A percentile compares a stretch with the other conserved stretches of the same genome.
Conservation (phyloP, 1,140 invertebrate genomes). For the Lysiphlebus fabarum region DNA sequence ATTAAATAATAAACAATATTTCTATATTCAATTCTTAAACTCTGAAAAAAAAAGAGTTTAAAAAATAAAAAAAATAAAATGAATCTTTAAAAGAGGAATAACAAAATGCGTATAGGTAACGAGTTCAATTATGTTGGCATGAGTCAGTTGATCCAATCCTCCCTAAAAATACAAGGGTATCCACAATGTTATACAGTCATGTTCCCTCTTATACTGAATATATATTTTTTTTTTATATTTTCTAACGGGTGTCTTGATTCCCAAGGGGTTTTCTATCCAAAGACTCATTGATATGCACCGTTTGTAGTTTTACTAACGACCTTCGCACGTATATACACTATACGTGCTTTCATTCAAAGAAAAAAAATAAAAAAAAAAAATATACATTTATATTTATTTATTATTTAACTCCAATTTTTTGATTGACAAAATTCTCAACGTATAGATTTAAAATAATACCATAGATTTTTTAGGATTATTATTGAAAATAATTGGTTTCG, state of each 20-base stretch:
- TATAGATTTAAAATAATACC: not conserved
- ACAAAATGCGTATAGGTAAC: constrained; percentile 43
- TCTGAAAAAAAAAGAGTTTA: no score
- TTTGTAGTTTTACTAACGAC: constrained; percentile 48
- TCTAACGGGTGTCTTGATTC: constrained; percentile 48
- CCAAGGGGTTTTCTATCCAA: constrained; percentile 43
- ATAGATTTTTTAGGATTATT: no score
- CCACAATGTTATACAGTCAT: constrained; percentile 8
- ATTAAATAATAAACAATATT: no score
- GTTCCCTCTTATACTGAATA: constrained; percentile 9
- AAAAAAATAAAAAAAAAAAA: not conserved
- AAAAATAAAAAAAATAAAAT: no score
- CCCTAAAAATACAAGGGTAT: constrained; percentile 4
- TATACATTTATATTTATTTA: not conserved
- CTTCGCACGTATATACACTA: constrained; percentile 37
- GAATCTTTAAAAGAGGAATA: no score
- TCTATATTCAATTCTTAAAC: no score
- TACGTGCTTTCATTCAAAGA: constrained; percentile 21
- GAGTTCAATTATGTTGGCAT: constrained; percentile 51
- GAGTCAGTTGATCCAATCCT: constrained; percentile 41
- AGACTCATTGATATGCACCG: constrained; percentile 53
- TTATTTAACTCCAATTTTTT: not conserved
- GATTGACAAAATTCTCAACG: constrained; percentile 4
- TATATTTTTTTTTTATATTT: constrained; percentile 28
- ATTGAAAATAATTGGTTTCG: no score